Evolutionary conservation across 2,888 invertebrate genomes (phyloP), one percentile per base, ranked within the genome.

Genomic region (Perizoma affinitatum): DNA sequence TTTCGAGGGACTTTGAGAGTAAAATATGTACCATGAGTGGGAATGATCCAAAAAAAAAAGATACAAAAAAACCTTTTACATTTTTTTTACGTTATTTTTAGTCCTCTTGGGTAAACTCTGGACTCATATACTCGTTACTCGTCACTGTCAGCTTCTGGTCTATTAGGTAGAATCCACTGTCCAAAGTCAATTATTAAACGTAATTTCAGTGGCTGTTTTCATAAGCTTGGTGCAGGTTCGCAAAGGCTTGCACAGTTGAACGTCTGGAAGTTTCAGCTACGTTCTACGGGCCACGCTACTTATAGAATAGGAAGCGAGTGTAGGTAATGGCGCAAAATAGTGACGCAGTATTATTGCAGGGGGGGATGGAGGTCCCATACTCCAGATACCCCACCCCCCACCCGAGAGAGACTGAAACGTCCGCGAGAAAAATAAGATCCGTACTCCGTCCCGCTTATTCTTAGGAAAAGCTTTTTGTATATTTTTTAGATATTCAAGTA

Each of bases 281-380:
- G 78, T 87, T 72, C 84, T 89, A 86, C 68, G 75, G 76, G 67
- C 76, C 74, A 74, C 79, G 86, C 88, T 91, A 88, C 92, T 91
- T 90, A 90, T 91, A 90, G 90, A 90, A 91, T 90, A 88, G 89
- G 90, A 90, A 91, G 91, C 90, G 86, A 92, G 92, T 92, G 91
- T 92, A 91, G 91, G 92, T 92, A 92, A 92, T 92, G 92, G 92
- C 91, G 92, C 92, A 93, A 93, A 93, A 93, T 93, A 93, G 92
- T 92, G 93, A 92, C 92, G 93, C 93, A 92, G 92, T 93, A 93
- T 93, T 92, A 92, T 92, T 92, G 91, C 92, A 91, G 86, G 85
- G 87, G 88, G 90, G 76, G 83, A 83, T 76, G 83, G 82, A 67
- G 76, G 65, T 70, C 79, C 76, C 84, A 76, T 80, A 75, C 76